phyloP scores from a whole-genome alignment of 92 coral and sea anemone species.

The Epizoanthus illoricatus region DNA sequence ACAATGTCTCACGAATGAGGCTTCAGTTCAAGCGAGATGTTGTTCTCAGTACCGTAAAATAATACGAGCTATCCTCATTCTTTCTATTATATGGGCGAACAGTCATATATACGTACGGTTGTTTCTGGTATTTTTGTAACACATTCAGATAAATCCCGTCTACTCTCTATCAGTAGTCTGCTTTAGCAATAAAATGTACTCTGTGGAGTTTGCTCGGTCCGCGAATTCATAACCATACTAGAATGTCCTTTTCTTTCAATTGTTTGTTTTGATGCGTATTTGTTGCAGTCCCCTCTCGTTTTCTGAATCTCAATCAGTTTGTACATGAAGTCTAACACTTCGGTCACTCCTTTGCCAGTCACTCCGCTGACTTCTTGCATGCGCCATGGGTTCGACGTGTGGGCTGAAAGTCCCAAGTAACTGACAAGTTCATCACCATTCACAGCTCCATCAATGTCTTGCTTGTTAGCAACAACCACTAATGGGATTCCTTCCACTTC shows the following conservation, averaged over 20 bases:
- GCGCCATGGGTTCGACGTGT: neutral
- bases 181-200: slow-evolving; percentile 2
- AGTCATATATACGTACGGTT: too few relatives aligned
- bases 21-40: too few relatives aligned
- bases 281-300: neutral
- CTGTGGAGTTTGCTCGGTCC: neutral
- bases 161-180: neutral
- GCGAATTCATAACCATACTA: neutral
- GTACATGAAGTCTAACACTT: slow-evolving; percentile 6
- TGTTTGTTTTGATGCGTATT: too few relatives aligned
- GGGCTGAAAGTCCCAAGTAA: neutral
- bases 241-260: neutral
- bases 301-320: slow-evolving; percentile 16
- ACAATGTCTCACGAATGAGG: too few relatives aligned
- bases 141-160: too few relatives aligned
- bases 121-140: too few relatives aligned
- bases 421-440: slow-evolving; percentile 12
- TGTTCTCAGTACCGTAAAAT: too few relatives aligned
- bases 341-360: neutral
- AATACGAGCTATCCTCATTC: too few relatives aligned
- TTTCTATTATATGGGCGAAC: too few relatives aligned
- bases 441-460: slow-evolving; percentile 29
- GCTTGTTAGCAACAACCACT: slow-evolving; percentile 30
- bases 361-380: slow-evolving; percentile 7
- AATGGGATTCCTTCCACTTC: slow-evolving; percentile 8